phyloP scores from a whole-genome alignment of 2,888 invertebrate species.

The Drosophila setosimentum region DNA sequence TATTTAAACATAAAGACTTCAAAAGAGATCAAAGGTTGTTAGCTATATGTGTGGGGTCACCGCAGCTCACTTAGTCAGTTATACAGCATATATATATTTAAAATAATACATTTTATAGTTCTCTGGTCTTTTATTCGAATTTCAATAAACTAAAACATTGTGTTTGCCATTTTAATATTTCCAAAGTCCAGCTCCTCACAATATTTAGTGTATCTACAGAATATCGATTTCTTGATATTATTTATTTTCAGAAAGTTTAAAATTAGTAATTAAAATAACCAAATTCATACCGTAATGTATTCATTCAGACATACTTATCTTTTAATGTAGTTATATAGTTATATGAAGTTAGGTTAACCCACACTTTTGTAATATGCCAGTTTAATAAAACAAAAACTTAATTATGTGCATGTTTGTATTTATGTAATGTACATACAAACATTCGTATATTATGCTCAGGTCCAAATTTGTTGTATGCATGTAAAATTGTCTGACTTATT shows the following conservation, averaged over 20 bases:
- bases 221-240: background rate
- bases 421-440: background rate
- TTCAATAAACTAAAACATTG: background rate
- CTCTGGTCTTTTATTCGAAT: background rate
- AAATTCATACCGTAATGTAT: background rate
- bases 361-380: background rate
- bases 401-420: background rate
- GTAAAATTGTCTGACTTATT: background rate
- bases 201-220: background rate
- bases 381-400: constrained; percentile 4
- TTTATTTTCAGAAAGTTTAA: background rate
- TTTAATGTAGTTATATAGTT: background rate
- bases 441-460: background rate
- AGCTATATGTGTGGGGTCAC: background rate
- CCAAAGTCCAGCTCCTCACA: background rate
- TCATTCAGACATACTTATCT: background rate
- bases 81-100: background rate
- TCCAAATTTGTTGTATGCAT: constrained; percentile 3
- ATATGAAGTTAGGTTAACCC: background rate
- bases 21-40: constrained; percentile 49
- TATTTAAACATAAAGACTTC: constrained; percentile 44
- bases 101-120: background rate
- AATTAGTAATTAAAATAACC: background rate
- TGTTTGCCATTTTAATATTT: background rate
- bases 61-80: background rate